Conservation (phyloP, 2,888 invertebrate genomes). For the Drosophila gaucha region DNA sequence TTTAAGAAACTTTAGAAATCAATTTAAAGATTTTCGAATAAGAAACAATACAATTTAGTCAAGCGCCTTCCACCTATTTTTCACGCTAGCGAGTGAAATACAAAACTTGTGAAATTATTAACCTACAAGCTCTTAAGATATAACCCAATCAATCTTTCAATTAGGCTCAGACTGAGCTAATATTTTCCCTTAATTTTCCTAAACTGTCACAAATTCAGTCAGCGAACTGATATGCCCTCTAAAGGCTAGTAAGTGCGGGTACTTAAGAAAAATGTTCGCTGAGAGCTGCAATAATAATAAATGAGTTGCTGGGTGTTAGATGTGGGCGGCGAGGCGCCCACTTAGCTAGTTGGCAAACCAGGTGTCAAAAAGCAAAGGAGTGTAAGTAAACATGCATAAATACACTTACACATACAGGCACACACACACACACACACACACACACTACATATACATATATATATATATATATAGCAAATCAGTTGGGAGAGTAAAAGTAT, state of each 20-base stretch:
- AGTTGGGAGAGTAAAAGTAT: conserved; percentile 48
- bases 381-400: not conserved
- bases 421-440: not conserved
- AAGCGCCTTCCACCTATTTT: too few species aligned
- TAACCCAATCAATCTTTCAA: too few species aligned
- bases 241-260: not conserved
- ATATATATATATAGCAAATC: conserved; percentile 18
- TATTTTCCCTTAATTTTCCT: too few species aligned
- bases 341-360: not conserved
- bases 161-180: too few species aligned
- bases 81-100: too few species aligned
- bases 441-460: not conserved
- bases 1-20: too few species aligned
- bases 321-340: not conserved
- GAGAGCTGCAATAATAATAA: conserved; percentile 7
- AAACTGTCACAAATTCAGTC: not conserved
- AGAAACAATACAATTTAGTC: too few species aligned
- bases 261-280: conserved; percentile 7
- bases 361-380: conserved; percentile 7
- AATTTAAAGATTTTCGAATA: too few species aligned
- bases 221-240: not conserved
- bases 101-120: too few species aligned
- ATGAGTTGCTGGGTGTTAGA: not conserved
- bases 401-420: too few species aligned
- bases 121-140: too few species aligned